Evolutionary conservation across 2,113 vertebrate genomes (phyloP).

Genomic region (Nycticryphes semicollaris): DNA sequence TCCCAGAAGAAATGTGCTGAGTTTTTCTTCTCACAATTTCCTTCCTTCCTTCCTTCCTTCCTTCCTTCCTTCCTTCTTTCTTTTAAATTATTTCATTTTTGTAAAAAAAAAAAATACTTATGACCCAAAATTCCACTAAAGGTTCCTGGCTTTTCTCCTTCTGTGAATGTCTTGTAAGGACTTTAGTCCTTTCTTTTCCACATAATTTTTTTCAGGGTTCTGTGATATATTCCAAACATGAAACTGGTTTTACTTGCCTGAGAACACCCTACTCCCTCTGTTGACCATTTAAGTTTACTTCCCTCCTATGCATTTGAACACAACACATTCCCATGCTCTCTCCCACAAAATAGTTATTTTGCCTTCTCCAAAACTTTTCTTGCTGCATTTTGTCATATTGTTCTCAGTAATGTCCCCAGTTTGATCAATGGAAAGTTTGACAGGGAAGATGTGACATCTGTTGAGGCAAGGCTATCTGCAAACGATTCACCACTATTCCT

Average conservation of each 20-base stretch:
- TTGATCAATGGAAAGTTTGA: not conserved
- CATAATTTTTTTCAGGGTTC: not conserved
- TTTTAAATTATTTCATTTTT: not conserved
- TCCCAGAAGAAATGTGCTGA: not conserved
- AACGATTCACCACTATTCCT: accelerated
- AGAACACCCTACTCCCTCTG: not conserved
- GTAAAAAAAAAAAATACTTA: not conserved
- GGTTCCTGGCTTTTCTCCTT: not conserved
- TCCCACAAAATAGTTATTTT: not conserved
- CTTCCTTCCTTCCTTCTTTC: not conserved
- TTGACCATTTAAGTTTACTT: not conserved
- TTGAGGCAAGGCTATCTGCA: not conserved
- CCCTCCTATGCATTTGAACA: not conserved
- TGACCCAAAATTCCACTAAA: not conserved
- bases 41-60: not conserved
- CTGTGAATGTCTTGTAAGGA: not conserved
- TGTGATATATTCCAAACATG: not conserved
- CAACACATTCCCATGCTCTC: not conserved
- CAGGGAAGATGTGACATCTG: not conserved
- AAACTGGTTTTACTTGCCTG: not conserved
- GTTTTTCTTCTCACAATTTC: not conserved
- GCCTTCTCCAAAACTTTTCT: not conserved
- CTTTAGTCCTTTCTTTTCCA: not conserved
- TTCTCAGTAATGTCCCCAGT: not conserved
- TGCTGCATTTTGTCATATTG: not conserved